These are phyloP conservation scores for Muricea muricata DNA, from an alignment of 92 coral and sea anemone genomes.

Conservation along the genomic window DNA sequence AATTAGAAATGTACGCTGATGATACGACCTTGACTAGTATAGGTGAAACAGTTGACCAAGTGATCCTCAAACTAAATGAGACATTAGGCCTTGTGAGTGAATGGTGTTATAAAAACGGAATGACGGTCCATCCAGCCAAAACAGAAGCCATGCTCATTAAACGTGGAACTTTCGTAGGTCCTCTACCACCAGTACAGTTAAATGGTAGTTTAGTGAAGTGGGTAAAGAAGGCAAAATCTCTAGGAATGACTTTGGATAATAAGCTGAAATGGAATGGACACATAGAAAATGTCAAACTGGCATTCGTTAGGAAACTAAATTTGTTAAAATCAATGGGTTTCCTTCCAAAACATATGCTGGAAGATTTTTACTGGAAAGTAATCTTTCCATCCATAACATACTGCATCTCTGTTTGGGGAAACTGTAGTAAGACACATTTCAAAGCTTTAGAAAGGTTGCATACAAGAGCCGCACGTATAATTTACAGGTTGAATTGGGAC, in stretches of 20 bases:
- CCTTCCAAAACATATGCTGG: constrained; percentile 15
- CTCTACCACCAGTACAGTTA: constrained; percentile 19
- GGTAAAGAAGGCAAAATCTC: constrained; percentile 16
- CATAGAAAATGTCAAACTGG: neutral
- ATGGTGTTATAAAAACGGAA: neutral
- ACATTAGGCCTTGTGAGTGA: neutral
- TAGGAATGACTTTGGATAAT: constrained; percentile 14
- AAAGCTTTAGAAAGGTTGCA: constrained; percentile 14
- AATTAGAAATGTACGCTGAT: too few species aligned
- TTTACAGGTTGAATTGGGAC: neutral
- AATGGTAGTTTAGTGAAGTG: constrained; percentile 10
- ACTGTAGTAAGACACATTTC: neutral
- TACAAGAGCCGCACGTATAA: constrained; percentile 12
- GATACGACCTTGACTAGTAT: too few species aligned
- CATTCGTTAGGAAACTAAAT: neutral
- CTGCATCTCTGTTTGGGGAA: constrained; percentile 6
- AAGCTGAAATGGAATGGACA: neutral
- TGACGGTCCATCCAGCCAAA: constrained; percentile 21
- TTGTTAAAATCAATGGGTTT: constrained; percentile 8
- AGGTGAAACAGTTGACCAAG: constrained; percentile 6
- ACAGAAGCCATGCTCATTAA: constrained; percentile 23
- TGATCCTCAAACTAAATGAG: neutral
- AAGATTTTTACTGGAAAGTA: constrained; percentile 16
- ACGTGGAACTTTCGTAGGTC: constrained; percentile 10
- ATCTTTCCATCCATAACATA: constrained; percentile 20